Conservation (phyloP, 30 jellyfish, hydroid and myxozoan genomes). For the Mastigias papua region DNA sequence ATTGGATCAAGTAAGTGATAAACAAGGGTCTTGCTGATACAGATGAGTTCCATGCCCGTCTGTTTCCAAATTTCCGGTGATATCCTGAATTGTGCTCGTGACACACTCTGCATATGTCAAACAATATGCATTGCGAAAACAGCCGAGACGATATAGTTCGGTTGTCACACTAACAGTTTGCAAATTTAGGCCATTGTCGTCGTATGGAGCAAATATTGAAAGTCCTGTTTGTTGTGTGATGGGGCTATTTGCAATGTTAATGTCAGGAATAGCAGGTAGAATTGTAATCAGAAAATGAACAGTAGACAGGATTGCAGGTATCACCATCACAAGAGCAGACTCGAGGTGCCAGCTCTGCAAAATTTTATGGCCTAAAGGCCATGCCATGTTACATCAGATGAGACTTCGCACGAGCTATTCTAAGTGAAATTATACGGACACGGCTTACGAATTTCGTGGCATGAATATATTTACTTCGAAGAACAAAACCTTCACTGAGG, state of each 20-base stretch:
- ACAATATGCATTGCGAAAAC: neutral
- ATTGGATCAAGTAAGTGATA: neutral
- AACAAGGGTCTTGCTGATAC: neutral
- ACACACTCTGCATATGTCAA: neutral
- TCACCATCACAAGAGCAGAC: neutral
- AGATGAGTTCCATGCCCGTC: neutral
- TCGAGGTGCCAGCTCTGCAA: neutral
- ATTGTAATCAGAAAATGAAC: conserved; percentile 1
- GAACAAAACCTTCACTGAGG: conserved; percentile 7
- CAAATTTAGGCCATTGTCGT: neutral
- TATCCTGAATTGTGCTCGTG: neutral
- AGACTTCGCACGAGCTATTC: no score
- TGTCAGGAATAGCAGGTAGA: conserved; percentile 58
- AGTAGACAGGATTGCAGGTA: neutral
- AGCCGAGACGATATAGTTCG: neutral
- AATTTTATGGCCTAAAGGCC: neutral
- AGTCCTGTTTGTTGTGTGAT: conserved; percentile 27
- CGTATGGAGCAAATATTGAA: conserved; percentile 35
- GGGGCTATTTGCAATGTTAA: conserved; percentile 25
- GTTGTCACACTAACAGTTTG: conserved; percentile 2
- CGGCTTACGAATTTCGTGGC: neutral
- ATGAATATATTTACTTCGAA: conserved; percentile 55
- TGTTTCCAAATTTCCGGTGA: neutral
- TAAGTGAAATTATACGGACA: neutral
- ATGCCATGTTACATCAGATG: no score